Percentiles rank a stretch among this genome's conserved stretches.
Conservation (phyloP, 2,113 vertebrate species). For the Anhinga anhinga region DNA sequence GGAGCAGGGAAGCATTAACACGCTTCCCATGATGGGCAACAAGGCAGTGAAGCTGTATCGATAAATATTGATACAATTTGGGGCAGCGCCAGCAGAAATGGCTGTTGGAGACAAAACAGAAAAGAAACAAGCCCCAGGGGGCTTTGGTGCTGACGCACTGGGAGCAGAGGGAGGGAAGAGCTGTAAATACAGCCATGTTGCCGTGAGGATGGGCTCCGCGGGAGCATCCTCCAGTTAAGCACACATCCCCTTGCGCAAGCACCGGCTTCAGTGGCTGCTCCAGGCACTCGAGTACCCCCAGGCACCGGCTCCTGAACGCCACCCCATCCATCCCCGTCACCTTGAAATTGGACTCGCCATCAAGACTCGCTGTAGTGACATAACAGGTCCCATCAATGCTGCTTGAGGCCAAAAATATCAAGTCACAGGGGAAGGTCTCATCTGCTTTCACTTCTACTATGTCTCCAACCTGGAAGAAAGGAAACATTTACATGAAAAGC, state of each 20-base stretch:
- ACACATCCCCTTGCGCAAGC: neutral
- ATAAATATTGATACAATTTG: neutral
- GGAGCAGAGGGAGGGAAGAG: neutral
- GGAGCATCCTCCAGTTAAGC: neutral
- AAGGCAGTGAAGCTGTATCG: accelerated
- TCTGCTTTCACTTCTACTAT: constrained; percentile 90
- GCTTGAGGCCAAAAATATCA: constrained; percentile 89
- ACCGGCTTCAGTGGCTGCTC: neutral
- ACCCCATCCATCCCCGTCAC: constrained; percentile 57
- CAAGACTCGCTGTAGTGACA: constrained; percentile 95
- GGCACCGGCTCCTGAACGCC: accelerated
- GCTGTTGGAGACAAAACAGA: neutral
- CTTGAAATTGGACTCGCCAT: constrained; percentile 98
- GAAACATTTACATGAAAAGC: neutral
- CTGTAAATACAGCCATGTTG: neutral
- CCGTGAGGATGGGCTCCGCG: accelerated
- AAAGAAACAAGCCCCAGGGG: neutral
- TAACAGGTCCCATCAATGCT: constrained; percentile 87
- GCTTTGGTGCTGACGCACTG: accelerated
- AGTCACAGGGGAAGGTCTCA: constrained; percentile 96
- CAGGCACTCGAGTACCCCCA: neutral
- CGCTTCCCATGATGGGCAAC: accelerated
- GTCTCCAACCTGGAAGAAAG: constrained; percentile 86
- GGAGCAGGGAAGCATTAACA: neutral
- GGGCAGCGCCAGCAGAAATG: neutral